Percentiles rank a stretch among this genome's conserved stretches.
These are phyloP conservation scores for Liopterus haemorrhoidalis DNA, from an alignment of 2,888 invertebrate species.

Conservation along the genomic window DNA sequence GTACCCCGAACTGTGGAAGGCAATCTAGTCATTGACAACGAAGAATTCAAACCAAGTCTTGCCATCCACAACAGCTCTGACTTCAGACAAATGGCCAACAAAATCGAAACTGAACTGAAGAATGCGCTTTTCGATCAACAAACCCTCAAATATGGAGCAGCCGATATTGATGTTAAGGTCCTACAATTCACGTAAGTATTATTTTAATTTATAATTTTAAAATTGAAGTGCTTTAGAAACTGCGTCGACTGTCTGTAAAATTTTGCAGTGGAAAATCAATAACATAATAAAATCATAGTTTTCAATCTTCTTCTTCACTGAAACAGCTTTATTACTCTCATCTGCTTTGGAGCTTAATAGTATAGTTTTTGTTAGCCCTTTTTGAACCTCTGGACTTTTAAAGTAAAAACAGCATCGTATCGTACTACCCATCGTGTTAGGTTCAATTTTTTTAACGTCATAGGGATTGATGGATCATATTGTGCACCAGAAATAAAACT, in stretches of 20 bases:
- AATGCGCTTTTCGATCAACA: constrained; percentile 52
- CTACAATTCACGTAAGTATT: constrained; percentile 55
- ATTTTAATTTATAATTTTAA: constrained; percentile 12
- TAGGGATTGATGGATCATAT: too few relatives aligned
- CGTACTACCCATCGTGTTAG: too few relatives aligned
- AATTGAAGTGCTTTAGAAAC: constrained; percentile 23
- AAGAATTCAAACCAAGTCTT: constrained; percentile 56
- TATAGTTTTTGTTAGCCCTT: too few relatives aligned
- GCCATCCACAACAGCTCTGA: constrained; percentile 56
- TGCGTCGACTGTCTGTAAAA: constrained; percentile 14
- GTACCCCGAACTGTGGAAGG: constrained; percentile 68
- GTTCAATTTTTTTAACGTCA: too few relatives aligned
- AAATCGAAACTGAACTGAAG: constrained; percentile 56
- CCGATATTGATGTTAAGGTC: constrained; percentile 56
- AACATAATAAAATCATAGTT: constrained; percentile 15
- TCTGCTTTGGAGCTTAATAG: too few relatives aligned
- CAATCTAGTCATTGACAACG: constrained; percentile 59
- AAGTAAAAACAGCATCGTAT: too few relatives aligned
- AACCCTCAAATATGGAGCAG: constrained; percentile 49
- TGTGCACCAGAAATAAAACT: too few relatives aligned
- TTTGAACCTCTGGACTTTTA: too few relatives aligned
- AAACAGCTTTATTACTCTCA: too few relatives aligned
- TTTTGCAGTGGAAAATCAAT: constrained; percentile 10
- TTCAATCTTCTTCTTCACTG: too few relatives aligned
- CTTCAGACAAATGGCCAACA: constrained; percentile 55